phyloP scores from a whole-genome alignment of 37 sponge, comb jelly and placozoan species.

The Mnemiopsis leidyi region DNA sequence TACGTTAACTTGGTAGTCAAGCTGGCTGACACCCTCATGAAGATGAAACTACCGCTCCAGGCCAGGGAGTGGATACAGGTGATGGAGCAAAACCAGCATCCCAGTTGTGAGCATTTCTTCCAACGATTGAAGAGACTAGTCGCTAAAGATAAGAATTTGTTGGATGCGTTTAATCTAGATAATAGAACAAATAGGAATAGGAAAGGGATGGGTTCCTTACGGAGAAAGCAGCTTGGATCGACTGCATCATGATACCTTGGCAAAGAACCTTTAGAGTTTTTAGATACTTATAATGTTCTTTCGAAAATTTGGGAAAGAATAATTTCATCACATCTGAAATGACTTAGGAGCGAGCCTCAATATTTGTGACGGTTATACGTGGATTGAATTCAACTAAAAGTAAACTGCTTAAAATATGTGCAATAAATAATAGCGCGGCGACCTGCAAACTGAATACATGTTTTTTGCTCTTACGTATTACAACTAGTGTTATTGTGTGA shows the following conservation, averaged over 20 bases:
- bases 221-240: background rate
- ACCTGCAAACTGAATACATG: no score
- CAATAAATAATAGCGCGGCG: no score
- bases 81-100: slow-evolving; percentile 39
- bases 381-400: no score
- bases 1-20: slow-evolving; percentile 31
- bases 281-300: no score
- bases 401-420: no score
- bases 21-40: slow-evolving; percentile 28
- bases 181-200: background rate
- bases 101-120: slow-evolving; percentile 24
- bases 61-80: slow-evolving; percentile 49
- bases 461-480: no score
- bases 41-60: background rate
- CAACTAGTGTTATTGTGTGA: no score
- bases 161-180: background rate
- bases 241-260: background rate
- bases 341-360: no score
- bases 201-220: background rate
- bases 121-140: slow-evolving; percentile 55
- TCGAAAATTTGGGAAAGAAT: no score
- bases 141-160: background rate
- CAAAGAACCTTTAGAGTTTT: no score
- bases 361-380: no score
- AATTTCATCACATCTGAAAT: no score